A percentile compares a stretch with the other conserved stretches of the same genome.
Evolutionary conservation across 2,888 invertebrate genomes (phyloP).

Genomic region (Lasioglossum leucozonium): DNA sequence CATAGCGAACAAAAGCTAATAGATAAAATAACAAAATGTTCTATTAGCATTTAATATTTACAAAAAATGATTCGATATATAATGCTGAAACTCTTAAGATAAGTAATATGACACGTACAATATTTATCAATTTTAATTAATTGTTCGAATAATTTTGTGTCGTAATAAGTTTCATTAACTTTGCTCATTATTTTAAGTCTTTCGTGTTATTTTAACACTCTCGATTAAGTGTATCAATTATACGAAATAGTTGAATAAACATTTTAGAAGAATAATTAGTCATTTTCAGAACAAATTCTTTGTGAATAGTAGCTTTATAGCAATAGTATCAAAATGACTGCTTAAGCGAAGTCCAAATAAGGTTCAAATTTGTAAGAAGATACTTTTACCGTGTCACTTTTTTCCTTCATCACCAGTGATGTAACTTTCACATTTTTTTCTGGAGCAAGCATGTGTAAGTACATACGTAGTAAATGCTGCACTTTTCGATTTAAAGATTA

Average conservation of each 20-base stretch:
- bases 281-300: not conserved
- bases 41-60: too few species aligned
- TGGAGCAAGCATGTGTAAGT: not conserved
- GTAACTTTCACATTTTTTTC: slow-evolving; percentile 24
- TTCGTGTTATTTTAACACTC: too few species aligned
- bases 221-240: too few species aligned
- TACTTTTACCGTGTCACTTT: slow-evolving; percentile 18
- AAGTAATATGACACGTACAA: not conserved
- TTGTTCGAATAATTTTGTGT: too few species aligned
- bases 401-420: not conserved
- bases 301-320: not conserved
- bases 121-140: too few species aligned
- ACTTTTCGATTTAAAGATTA: not conserved
- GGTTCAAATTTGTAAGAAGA: not conserved
- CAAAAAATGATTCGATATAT: too few species aligned
- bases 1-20: too few species aligned
- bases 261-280: not conserved
- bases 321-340: not conserved
- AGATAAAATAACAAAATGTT: too few species aligned
- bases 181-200: too few species aligned
- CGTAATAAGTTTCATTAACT: too few species aligned
- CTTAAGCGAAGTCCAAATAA: not conserved
- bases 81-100: too few species aligned
- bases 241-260: not conserved
- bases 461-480: not conserved